Evolutionary conservation across 2,888 invertebrate species (phyloP).

Genomic region (Tolmerus cingulatus): DNA sequence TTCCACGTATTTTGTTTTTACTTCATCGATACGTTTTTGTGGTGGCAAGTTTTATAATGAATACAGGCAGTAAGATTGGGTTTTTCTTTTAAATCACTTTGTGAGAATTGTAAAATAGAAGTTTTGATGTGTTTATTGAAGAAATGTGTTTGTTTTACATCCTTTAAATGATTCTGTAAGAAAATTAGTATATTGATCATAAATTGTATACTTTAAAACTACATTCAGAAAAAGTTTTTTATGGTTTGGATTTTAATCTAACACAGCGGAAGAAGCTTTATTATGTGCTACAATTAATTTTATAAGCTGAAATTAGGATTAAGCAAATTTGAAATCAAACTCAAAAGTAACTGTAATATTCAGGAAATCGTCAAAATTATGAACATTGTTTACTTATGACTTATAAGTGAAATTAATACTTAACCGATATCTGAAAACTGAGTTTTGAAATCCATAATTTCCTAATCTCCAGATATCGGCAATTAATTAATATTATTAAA

Average conservation of each 20-base stretch:
- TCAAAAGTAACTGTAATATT: neutral
- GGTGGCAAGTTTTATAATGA: neutral
- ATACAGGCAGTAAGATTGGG: neutral
- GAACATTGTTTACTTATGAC: neutral
- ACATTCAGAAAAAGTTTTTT: neutral
- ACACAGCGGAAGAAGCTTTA: neutral
- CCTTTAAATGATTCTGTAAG: neutral
- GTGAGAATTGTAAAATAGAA: neutral
- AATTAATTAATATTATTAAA: neutral
- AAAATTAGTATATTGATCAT: neutral
- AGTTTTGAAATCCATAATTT: too few relatives aligned
- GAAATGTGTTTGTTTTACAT: neutral
- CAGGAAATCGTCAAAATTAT: neutral
- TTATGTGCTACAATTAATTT: too few relatives aligned
- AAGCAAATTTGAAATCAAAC: too few relatives aligned
- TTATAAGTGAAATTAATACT: neutral
- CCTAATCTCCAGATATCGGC: too few relatives aligned
- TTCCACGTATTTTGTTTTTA: neutral
- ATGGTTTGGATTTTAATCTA: neutral
- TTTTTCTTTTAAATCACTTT: slow-evolving; percentile 14
- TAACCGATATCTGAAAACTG: too few relatives aligned
- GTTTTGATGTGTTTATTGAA: neutral
- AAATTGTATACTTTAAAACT: neutral
- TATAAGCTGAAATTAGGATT: too few relatives aligned
- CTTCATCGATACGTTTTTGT: neutral